Evolutionary conservation across 53 echinoderm and acorn worm genomes (phyloP).

Genomic region (Astropecten irregularis): DNA sequence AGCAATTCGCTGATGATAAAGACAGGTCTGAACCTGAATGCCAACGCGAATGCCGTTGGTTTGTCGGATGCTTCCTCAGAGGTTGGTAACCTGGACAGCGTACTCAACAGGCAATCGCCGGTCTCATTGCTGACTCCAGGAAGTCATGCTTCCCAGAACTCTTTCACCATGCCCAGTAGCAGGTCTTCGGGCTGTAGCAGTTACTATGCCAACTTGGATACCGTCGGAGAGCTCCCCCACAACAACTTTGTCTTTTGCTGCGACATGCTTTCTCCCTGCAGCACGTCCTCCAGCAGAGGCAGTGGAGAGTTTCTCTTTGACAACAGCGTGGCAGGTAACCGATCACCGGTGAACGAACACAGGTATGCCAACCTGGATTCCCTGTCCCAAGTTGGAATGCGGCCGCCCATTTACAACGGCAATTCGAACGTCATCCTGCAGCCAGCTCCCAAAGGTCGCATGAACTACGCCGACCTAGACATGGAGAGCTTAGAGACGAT

Average conservation of each 20-base stretch:
- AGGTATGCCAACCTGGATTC: constrained; percentile 85
- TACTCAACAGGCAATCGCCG: constrained; percentile 4
- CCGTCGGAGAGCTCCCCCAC: constrained; percentile 80
- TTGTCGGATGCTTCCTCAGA: not conserved
- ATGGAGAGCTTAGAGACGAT: constrained; percentile 64
- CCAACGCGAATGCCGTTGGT: constrained; percentile 26
- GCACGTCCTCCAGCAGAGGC: constrained; percentile 75
- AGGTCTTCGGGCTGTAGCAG: constrained; percentile 43
- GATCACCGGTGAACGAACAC: constrained; percentile 77
- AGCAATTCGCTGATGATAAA: constrained; percentile 9
- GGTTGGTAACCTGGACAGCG: not conserved
- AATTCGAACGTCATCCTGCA: constrained; percentile 65
- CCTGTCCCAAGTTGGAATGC: constrained; percentile 56
- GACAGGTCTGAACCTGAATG: constrained; percentile 22
- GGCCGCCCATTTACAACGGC: constrained; percentile 5
- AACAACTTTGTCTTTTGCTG: constrained; percentile 70
- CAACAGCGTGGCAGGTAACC: constrained; percentile 56
- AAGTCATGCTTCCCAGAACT: constrained; percentile 2
- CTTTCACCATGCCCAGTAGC: constrained; percentile 16
- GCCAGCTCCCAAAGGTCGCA: constrained; percentile 86
- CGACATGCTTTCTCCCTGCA: constrained; percentile 73
- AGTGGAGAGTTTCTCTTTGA: constrained; percentile 81
- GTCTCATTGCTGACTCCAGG: not conserved
- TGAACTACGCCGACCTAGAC: constrained; percentile 92
- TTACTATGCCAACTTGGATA: constrained; percentile 96